A percentile compares a stretch with the other conserved stretches of the same genome.
Evolutionary conservation across 1,140 invertebrate species (phyloP).

Genomic region (Cryptotermes secundus): DNA sequence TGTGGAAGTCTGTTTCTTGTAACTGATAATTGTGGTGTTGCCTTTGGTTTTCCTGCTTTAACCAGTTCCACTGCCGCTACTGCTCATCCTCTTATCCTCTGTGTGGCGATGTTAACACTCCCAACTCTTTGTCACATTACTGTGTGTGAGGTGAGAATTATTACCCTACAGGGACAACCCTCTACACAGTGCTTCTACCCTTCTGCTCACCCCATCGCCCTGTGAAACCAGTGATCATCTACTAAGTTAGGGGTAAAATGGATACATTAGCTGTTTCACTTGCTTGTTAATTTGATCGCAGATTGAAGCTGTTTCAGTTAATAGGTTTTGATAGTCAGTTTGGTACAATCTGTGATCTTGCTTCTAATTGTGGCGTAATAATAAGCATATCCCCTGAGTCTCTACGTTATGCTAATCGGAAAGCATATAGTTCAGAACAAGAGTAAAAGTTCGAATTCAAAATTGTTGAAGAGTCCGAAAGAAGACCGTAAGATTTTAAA

Average conservation of each 20-base stretch:
- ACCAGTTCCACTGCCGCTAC: neutral
- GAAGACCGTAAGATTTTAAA: too few species aligned
- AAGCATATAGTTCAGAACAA: too few species aligned
- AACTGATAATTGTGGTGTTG: neutral
- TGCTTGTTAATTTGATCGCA: conserved; percentile 4
- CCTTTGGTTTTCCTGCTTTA: neutral
- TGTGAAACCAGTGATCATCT: neutral
- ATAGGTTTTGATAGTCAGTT: neutral
- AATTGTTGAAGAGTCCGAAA: too few species aligned
- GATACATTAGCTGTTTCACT: neutral
- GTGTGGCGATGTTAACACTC: neutral
- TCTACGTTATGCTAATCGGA: too few species aligned
- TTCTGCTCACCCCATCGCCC: neutral
- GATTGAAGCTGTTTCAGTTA: neutral
- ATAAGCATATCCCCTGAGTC: neutral
- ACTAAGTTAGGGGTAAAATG: neutral
- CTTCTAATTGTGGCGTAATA: neutral
- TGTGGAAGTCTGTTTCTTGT: neutral
- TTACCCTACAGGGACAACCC: conserved; percentile 17
- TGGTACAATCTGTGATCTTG: neutral
- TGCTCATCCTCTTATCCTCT: too few species aligned
- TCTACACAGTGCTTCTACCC: neutral
- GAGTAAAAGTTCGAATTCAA: too few species aligned
- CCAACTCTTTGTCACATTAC: conserved; percentile 4
- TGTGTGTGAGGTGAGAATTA: neutral